These are phyloP conservation scores for Podocnemis expansa DNA, from an alignment of 2,113 vertebrate genomes.

Conservation along the genomic window DNA sequence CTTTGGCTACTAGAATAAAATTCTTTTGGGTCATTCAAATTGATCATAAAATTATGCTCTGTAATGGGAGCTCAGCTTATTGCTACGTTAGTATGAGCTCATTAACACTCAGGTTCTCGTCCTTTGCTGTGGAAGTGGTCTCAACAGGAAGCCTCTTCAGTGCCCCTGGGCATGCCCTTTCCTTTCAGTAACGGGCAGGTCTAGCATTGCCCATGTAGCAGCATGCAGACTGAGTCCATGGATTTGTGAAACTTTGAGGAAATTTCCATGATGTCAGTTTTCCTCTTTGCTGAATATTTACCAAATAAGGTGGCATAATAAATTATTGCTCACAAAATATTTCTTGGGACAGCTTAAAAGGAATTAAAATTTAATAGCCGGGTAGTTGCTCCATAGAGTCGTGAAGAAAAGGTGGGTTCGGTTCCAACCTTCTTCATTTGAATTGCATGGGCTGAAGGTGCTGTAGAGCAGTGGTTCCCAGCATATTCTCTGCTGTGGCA, in stretches of 20 bases:
- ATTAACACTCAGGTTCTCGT: conserved; percentile 38
- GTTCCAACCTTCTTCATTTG: not conserved
- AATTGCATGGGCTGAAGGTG: conserved; percentile 22
- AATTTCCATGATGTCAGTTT: conserved; percentile 28
- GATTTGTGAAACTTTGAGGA: conserved; percentile 49
- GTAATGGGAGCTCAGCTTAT: conserved; percentile 8
- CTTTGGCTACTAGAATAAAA: not conserved
- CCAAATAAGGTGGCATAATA: conserved; percentile 44
- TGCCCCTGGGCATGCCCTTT: conserved; percentile 36
- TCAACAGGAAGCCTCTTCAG: conserved; percentile 33
- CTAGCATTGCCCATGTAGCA: conserved; percentile 51
- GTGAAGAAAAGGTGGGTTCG: conserved; percentile 42
- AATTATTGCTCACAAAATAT: conserved; percentile 58
- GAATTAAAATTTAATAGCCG: conserved; percentile 41
- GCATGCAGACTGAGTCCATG: conserved; percentile 13
- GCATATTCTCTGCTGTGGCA: too few species aligned
- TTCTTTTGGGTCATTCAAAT: not conserved
- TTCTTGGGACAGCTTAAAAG: conserved; percentile 42
- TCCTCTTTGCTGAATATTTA: conserved; percentile 57
- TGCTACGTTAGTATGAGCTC: conserved; percentile 36
- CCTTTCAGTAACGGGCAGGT: conserved; percentile 50
- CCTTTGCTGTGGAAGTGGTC: conserved; percentile 35
- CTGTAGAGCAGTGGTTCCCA: too few species aligned
- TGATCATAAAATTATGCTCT: not conserved
- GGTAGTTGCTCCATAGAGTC: conserved; percentile 24